A percentile compares a stretch with the other conserved stretches of the same genome.
phyloP scores from a whole-genome alignment of 2,113 vertebrate genomes.

The Etia nguti region DNA sequence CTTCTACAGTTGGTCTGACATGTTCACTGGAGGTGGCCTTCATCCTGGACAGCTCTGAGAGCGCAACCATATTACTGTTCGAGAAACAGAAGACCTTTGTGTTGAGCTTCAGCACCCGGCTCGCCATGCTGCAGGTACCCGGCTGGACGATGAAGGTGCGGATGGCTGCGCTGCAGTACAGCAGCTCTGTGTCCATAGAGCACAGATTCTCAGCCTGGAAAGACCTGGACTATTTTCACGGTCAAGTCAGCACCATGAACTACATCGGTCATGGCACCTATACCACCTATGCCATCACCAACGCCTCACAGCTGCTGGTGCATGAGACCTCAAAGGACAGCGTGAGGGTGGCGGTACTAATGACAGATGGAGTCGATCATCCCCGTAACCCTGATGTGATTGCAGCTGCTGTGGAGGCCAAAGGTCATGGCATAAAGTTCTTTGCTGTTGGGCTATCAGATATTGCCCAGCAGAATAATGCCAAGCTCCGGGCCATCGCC shows the following conservation, averaged over 20 bases:
- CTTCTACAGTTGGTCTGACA: slow-evolving; percentile 54
- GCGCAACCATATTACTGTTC: slow-evolving; percentile 75
- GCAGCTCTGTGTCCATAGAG: slow-evolving; percentile 80
- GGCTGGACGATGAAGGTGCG: slow-evolving; percentile 66
- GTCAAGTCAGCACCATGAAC: slow-evolving; percentile 62
- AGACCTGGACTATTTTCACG: slow-evolving; percentile 76
- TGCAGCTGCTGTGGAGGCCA: slow-evolving; percentile 72
- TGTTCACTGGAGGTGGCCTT: slow-evolving; percentile 82
- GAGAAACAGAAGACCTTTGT: slow-evolving; percentile 81
- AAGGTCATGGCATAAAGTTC: slow-evolving; percentile 75
- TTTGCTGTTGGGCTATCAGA: slow-evolving; percentile 79
- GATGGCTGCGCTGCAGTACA: slow-evolving; percentile 83
- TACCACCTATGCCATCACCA: slow-evolving; percentile 83
- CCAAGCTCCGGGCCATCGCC: slow-evolving; percentile 79
- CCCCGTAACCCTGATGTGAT: slow-evolving; percentile 80
- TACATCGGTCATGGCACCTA: slow-evolving; percentile 88
- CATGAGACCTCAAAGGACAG: slow-evolving; percentile 69
- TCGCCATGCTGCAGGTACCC: slow-evolving; percentile 68
- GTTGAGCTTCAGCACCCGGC: slow-evolving; percentile 67
- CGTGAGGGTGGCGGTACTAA: slow-evolving; percentile 77
- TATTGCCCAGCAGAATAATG: slow-evolving; percentile 61
- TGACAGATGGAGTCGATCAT: slow-evolving; percentile 86
- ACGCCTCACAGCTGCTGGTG: slow-evolving; percentile 78
- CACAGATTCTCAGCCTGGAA: slow-evolving; percentile 79
- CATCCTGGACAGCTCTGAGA: slow-evolving; percentile 91